Conservation (phyloP, 2,113 vertebrate genomes). For the Thalassoma bifasciatum region DNA sequence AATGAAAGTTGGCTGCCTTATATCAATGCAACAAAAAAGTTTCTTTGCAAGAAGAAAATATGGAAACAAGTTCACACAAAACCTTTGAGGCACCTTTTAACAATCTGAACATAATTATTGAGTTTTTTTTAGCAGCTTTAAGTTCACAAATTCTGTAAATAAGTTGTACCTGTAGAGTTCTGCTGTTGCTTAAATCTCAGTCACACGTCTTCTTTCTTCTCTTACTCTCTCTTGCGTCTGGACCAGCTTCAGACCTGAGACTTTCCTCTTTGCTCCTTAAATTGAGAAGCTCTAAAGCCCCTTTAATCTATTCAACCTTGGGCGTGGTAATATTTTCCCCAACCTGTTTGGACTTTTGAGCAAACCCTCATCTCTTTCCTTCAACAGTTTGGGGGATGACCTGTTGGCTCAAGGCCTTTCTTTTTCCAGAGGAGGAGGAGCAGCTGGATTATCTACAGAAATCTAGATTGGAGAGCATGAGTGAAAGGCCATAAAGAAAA, state of each 20-base stretch:
- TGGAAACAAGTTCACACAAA: too few relatives aligned
- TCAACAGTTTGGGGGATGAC: slow-evolving; percentile 13
- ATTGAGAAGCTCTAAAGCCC: slow-evolving; percentile 69
- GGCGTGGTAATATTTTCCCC: slow-evolving; percentile 8
- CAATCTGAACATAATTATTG: too few relatives aligned
- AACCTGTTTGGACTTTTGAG: slow-evolving; percentile 39
- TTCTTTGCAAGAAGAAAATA: too few relatives aligned
- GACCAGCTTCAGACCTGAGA: slow-evolving; percentile 2
- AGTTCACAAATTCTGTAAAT: too few relatives aligned
- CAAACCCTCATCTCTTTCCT: slow-evolving; percentile 33
- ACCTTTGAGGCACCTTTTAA: too few relatives aligned
- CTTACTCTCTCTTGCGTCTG: slow-evolving; percentile 36
- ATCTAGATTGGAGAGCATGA: slow-evolving; percentile 42
- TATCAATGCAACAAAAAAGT: too few relatives aligned
- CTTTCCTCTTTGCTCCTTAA: slow-evolving; percentile 47
- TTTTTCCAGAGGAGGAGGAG: slow-evolving; percentile 51
- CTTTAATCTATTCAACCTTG: slow-evolving; percentile 74
- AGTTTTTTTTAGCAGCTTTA: too few relatives aligned
- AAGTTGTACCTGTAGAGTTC: slow-evolving; percentile 61
- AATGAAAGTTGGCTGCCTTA: too few relatives aligned
- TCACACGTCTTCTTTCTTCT: slow-evolving; percentile 20
- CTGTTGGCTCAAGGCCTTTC: slow-evolving; percentile 62
- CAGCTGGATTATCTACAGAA: slow-evolving; percentile 21
- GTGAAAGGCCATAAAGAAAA: slow-evolving; percentile 25
- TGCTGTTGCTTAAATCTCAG: slow-evolving; percentile 13